Evolutionary conservation across 2,888 invertebrate genomes (phyloP), one percentile per base, ranked within the genome.

Genomic region (Ormyrus thymus): DNA sequence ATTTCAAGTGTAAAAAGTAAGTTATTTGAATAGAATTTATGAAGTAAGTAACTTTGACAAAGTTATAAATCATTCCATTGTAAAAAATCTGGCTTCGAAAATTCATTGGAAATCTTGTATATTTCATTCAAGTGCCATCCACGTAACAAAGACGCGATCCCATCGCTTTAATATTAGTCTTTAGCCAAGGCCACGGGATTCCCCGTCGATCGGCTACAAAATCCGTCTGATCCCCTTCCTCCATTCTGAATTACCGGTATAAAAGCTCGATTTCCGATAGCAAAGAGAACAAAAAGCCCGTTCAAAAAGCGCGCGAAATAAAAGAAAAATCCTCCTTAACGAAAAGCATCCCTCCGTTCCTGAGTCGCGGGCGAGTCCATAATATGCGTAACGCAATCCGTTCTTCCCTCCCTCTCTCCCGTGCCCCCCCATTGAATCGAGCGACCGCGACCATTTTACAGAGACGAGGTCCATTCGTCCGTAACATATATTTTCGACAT

Each of bases 321-420:
- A 70, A 48, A 58, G 69, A 48, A 70, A 70, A 48, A 50, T 58
- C 15, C 29, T 58, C 15, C 50, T 70, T 70, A 70, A 70, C 58
- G 69, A 70, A 59, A 70, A 29, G 48, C 69, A 58, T 58, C 58
- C 15, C 29, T 3, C 58, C 58, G 29, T 72, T 72, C 61, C 7
- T 46, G 15, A 62, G 62, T 11, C 51, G 45, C 11, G 29, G 29
- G 1, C 29, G 61, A 45, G 45, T 53, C 7, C n/a, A 68, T n/a
- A 7, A 29, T 11, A 45, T 56, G n/a, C 56, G 69, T 46, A 72
- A 58, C 11, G 29, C 62, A 53, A 72, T 70, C 50, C 58, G 7
- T n/a, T 62, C 6, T 46, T 61, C 29, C 29, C 7, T 48, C 1
- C 43, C 7, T n/a, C 15, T 29, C 13, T 58, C 29, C 29, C 55